Evolutionary conservation across 2,888 invertebrate species (phyloP), one percentile per base, ranked within the genome.

Genomic region (Candidula unifasciata): DNA sequence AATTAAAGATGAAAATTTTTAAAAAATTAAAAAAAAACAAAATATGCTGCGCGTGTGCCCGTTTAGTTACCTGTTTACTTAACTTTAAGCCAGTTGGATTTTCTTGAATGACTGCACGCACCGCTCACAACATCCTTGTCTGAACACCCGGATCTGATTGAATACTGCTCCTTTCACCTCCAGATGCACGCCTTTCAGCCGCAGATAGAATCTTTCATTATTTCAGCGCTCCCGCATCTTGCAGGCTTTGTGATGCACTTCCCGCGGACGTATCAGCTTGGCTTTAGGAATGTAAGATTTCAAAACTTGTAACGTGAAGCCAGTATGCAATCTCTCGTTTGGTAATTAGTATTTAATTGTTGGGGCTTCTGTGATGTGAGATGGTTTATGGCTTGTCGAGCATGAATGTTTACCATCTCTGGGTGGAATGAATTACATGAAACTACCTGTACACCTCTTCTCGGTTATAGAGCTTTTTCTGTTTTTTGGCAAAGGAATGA

Each of bases 281-380:
- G 18, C n/a, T 2, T 18, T 13, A 2, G 27, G 33, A 13, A 68
- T 68, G 27, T 16, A 3, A 33, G 16, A 30, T 68, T 33, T 68
- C 68, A 21, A 18, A n/a, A 71, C 6, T 24, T 37, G 35, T 8
- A 35, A 35, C 52, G 27, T 10, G 54, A 27, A 5, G 16, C 8
- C 0, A 8, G 27, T 16, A 30, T 16, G 30, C 18, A n/a, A n/a
- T 54, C 30, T 54, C 74, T 52, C 54, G 30, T 74, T 52, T 52
- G 27, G 27, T 74, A 74, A 74, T 74, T 74, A 30, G 27, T 52
- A 27, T 74, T 74, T 74, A 74, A 74, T 74, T 54, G 74, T 74
- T 74, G 30, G 52, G 18, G 52, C 54, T 54, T 16, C 18, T 10
- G 33, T 71, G 71, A 35, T 35, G 21, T 21, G 37, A 3, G 35